A percentile compares a stretch with the other conserved stretches of the same genome.
phyloP scores from a whole-genome alignment of 1,140 invertebrate species.

The Nylanderia fulva region DNA sequence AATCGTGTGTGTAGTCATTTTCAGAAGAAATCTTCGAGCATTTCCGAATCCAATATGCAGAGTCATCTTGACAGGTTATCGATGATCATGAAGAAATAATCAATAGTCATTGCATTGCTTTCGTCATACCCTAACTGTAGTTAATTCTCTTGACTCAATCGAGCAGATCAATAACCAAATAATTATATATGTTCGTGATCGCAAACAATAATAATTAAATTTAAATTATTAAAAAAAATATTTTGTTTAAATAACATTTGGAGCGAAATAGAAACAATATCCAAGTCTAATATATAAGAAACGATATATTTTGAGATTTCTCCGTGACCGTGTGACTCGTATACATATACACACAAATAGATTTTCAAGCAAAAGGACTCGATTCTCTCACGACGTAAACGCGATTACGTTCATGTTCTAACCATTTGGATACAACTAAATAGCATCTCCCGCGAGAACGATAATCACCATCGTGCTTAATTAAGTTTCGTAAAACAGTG shows the following conservation, averaged over 20 bases:
- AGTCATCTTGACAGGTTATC: conserved; percentile 66
- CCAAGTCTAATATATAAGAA: conserved; percentile 6
- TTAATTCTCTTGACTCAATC: conserved; percentile 60
- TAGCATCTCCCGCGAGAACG: background rate
- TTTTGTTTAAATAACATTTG: background rate
- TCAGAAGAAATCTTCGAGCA: conserved; percentile 42
- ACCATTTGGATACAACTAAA: conserved; percentile 17
- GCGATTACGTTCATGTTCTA: background rate
- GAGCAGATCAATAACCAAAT: background rate
- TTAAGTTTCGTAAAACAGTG: conserved; percentile 57
- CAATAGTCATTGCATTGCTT: conserved; percentile 76
- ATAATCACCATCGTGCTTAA: conserved; percentile 42
- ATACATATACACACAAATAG: too few species aligned
- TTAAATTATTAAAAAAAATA: conserved; percentile 16
- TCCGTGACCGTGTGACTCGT: background rate
- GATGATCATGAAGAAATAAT: conserved; percentile 69
- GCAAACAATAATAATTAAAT: conserved; percentile 18
- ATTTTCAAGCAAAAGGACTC: conserved; percentile 21
- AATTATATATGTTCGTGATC: background rate
- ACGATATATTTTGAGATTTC: too few species aligned
- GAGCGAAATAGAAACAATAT: background rate
- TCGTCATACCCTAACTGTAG: conserved; percentile 69
- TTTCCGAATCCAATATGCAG: conserved; percentile 66
- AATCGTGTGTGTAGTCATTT: conserved; percentile 64
- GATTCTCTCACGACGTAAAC: conserved; percentile 10